Base-by-base conservation (phyloP, 2,888 invertebrate species). In the Myopa tessellatipennis region DNA sequence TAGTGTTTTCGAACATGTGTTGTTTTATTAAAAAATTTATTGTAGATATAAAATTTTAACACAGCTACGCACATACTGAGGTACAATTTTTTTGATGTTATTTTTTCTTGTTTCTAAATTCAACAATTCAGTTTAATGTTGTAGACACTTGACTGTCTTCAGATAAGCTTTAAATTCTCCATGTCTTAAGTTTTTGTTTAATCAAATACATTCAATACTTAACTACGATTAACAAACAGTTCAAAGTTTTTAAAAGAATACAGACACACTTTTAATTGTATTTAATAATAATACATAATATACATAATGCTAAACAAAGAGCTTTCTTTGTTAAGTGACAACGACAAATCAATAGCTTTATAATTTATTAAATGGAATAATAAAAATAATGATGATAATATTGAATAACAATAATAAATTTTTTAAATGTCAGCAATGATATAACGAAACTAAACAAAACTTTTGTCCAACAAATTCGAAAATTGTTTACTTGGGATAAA, bases 311-410 rank as follows among this genome's bases (percentile, higher is more conserved):
- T 67, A 38, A 38, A 36, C 55, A 55, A n/a, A 55, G 55, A 8
- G 45, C 10, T 36, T 38, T 38, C 4, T 38, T 36, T 67, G 40
- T 8, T 34, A 67, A 16, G 40, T 38, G 36, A 10, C 67, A 67
- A 38, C 55, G 65, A 52, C 14, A 74, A 65, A 16, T 74, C 16
- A 63, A 74, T 50, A 74, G 74, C 74, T 74, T 74, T 74, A 74
- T 74, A 63, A 74, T 74, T 74, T 74, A 74, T 65, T 18, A n/a
- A 73, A 60, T 60, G 36, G 3, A 71, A 61, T 72, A 61, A 69
- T 55, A 70, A 73, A 73, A 45, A 63, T 10, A 45, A 45, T 45
- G 45, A 50, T 26, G 45, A 10, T 61, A 40, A 63, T 45, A 18
- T 71, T 6, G 8, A 38, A n/a, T 68, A 69, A 69, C 36, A 71